These are phyloP conservation scores for Battus philenor DNA, from an alignment of 1,140 invertebrate species.

Conservation along the genomic window DNA sequence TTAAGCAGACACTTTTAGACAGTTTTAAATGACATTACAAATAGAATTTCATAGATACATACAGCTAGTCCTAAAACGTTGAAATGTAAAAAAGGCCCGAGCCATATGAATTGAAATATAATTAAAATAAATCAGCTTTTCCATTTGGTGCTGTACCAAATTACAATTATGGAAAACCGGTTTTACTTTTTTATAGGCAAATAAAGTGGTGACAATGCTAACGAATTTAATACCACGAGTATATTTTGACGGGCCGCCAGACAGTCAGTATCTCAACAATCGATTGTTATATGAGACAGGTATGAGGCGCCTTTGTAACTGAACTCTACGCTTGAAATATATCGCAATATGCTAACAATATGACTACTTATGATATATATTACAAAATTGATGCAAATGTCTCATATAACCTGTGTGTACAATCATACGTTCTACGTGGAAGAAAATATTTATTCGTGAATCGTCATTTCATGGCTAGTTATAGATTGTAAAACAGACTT, in stretches of 20 bases:
- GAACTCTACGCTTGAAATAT: slow-evolving; percentile 6
- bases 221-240: slow-evolving; percentile 20
- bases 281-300: slow-evolving; percentile 26
- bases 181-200: slow-evolving; percentile 5
- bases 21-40: too few relatives aligned
- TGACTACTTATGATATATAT: not conserved
- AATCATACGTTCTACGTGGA: too few relatives aligned
- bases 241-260: slow-evolving; percentile 16
- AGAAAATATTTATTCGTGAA: too few relatives aligned
- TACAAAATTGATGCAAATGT: slow-evolving; percentile 1
- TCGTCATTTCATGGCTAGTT: too few relatives aligned
- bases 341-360: slow-evolving; percentile 12
- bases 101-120: too few relatives aligned
- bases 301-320: slow-evolving; percentile 13
- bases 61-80: too few relatives aligned
- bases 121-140: too few relatives aligned
- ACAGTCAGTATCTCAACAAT: slow-evolving; percentile 22
- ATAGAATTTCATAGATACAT: too few relatives aligned
- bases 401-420: too few relatives aligned
- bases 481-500: not conserved
- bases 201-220: slow-evolving; percentile 1
- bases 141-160: not conserved
- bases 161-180: slow-evolving; percentile 10
- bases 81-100: too few relatives aligned
- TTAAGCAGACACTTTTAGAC: too few relatives aligned